These are phyloP conservation scores for Taxidea taxus DNA, from an alignment of 2,113 vertebrate genomes.

Conservation along the genomic window DNA sequence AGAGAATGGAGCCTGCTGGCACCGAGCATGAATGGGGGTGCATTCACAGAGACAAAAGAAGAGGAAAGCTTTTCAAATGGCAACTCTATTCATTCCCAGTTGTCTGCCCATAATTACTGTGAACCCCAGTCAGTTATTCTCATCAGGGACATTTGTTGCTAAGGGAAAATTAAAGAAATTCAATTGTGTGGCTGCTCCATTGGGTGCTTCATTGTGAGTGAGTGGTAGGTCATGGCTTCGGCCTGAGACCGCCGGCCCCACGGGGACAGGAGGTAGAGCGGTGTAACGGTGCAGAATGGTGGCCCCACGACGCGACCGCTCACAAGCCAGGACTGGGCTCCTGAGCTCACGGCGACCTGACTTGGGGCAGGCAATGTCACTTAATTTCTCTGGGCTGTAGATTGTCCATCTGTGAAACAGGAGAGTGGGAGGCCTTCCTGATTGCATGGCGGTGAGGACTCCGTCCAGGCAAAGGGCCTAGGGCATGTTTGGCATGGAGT, in stretches of 20 bases:
- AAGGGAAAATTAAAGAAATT: slow-evolving; percentile 62
- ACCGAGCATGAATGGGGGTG: slow-evolving; percentile 32
- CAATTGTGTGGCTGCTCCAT: background rate
- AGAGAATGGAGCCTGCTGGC: slow-evolving; percentile 21
- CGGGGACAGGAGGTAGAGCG: background rate
- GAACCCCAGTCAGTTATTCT: slow-evolving; percentile 42
- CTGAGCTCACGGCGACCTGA: background rate
- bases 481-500: rapidly evolving
- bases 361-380: background rate
- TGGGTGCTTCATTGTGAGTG: background rate
- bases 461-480: rapidly evolving
- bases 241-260: background rate
- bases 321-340: background rate
- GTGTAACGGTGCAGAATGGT: background rate
- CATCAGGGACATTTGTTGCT: slow-evolving; percentile 42
- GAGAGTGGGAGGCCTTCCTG: background rate
- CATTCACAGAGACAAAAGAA: slow-evolving; percentile 56
- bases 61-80: slow-evolving; percentile 46
- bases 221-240: background rate
- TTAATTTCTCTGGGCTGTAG: background rate
- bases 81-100: background rate
- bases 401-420: background rate
- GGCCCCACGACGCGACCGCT: no score
- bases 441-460: background rate
- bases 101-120: slow-evolving; percentile 28